These are phyloP conservation scores for Drosophila sordidula DNA, from an alignment of 2,888 invertebrate species.

Conservation along the genomic window DNA sequence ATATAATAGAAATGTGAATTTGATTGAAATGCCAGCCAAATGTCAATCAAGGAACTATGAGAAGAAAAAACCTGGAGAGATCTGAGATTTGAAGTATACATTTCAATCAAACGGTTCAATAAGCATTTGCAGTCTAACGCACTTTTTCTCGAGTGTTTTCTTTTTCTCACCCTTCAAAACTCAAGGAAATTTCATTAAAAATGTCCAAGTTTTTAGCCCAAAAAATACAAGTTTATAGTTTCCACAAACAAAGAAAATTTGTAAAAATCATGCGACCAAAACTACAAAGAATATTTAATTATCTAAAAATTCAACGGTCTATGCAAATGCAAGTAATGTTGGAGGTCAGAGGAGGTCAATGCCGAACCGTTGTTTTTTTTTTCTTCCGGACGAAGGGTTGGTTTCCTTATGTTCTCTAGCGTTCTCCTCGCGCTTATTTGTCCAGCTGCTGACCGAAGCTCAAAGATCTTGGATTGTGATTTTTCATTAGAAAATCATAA, in stretches of 20 bases:
- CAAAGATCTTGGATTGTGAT: slow-evolving; percentile 53
- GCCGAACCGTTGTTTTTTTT: slow-evolving; percentile 59
- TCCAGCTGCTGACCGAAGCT: slow-evolving; percentile 65
- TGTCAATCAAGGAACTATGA: slow-evolving; percentile 67
- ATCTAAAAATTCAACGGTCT: slow-evolving; percentile 53
- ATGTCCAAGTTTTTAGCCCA: slow-evolving; percentile 46
- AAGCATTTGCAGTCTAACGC: slow-evolving; percentile 28
- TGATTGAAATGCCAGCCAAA: slow-evolving; percentile 70
- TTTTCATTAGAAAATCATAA: slow-evolving; percentile 79
- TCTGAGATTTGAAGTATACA: slow-evolving; percentile 12
- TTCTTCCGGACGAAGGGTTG: slow-evolving; percentile 74
- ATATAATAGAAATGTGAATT: slow-evolving; percentile 54
- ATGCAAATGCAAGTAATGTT: slow-evolving; percentile 81
- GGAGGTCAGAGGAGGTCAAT: slow-evolving; percentile 81
- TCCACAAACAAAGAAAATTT: slow-evolving; percentile 34
- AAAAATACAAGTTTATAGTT: slow-evolving; percentile 57
- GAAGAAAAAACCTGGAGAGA: not conserved
- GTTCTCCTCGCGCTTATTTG: slow-evolving; percentile 24
- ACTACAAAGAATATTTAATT: slow-evolving; percentile 27
- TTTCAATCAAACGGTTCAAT: slow-evolving; percentile 72
- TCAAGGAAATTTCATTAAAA: slow-evolving; percentile 58
- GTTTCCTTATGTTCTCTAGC: slow-evolving; percentile 12
- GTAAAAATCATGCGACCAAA: slow-evolving; percentile 54
- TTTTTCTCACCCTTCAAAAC: slow-evolving; percentile 32
- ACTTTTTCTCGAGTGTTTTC: not conserved